These are phyloP conservation scores for Alviniconcha strummeri DNA, from an alignment of 2,888 invertebrate genomes.

Conservation along the genomic window DNA sequence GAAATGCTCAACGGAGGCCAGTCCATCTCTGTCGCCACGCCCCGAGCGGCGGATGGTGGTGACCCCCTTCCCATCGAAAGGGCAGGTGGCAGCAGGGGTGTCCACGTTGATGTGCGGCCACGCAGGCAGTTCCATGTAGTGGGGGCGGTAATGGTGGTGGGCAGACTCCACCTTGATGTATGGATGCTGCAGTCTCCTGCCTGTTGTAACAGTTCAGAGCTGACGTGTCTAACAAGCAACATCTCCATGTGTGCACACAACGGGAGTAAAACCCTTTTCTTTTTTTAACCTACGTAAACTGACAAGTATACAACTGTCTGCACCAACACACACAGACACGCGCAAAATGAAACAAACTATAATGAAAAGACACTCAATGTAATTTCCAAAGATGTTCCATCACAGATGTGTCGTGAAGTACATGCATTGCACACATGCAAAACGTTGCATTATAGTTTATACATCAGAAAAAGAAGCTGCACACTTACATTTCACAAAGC, in stretches of 20 bases:
- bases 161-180: constrained; percentile 65
- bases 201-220: constrained; percentile 40
- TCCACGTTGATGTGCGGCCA: constrained; percentile 62
- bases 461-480: neutral
- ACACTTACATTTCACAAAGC: constrained; percentile 4
- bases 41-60: constrained; percentile 40
- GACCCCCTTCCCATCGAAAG: constrained; percentile 60
- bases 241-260: neutral
- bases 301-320: too few species aligned
- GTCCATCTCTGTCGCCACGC: constrained; percentile 45
- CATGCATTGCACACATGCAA: too few species aligned
- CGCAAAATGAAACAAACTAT: too few species aligned
- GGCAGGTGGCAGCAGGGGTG: constrained; percentile 62
- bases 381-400: too few species aligned
- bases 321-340: too few species aligned
- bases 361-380: too few species aligned
- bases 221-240: neutral
- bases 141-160: constrained; percentile 56
- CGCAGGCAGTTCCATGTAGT: constrained; percentile 52
- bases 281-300: too few species aligned
- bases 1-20: constrained; percentile 10
- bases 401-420: too few species aligned
- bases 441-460: neutral
- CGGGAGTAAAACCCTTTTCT: too few species aligned
- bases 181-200: constrained; percentile 55